These are phyloP conservation scores for Metellina segmentata DNA, from an alignment of 2,888 invertebrate genomes.

Conservation along the genomic window DNA sequence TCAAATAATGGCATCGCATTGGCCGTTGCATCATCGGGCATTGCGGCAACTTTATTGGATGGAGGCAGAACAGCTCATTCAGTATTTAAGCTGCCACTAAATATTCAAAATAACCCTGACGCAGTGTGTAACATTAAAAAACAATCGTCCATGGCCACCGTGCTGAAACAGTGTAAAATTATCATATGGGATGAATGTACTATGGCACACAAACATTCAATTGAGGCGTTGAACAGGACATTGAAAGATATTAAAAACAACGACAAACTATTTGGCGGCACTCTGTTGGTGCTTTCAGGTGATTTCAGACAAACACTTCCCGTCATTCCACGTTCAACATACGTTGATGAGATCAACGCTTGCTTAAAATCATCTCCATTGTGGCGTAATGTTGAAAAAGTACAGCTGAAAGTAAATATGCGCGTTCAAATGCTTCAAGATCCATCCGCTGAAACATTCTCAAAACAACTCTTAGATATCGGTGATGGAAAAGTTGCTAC, in stretches of 20 bases:
- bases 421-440: too few relatives aligned
- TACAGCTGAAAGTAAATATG: too few relatives aligned
- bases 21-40: slow-evolving; percentile 79
- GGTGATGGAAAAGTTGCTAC: too few relatives aligned
- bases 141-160: too few relatives aligned
- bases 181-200: slow-evolving; percentile 77
- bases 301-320: slow-evolving; percentile 78
- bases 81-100: slow-evolving; percentile 80
- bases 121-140: too few relatives aligned
- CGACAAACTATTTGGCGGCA: too few relatives aligned
- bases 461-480: too few relatives aligned
- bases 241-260: slow-evolving; percentile 67
- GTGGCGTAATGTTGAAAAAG: too few relatives aligned
- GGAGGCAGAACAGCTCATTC: slow-evolving; percentile 81
- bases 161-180: slow-evolving; percentile 49
- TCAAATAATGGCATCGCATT: slow-evolving; percentile 79
- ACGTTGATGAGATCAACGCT: slow-evolving; percentile 77
- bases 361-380: too few relatives aligned
- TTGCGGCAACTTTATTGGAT: slow-evolving; percentile 80
- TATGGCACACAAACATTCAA: slow-evolving; percentile 80
- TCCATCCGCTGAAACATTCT: too few relatives aligned
- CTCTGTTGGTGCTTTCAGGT: slow-evolving; percentile 76
- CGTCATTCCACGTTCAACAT: slow-evolving; percentile 73
- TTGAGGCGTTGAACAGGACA: slow-evolving; percentile 78
- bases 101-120: slow-evolving; percentile 74